A percentile compares a stretch with the other conserved stretches of the same genome.
Conservation (phyloP, 1,140 invertebrate species). For the Drosophila kurseongensis region DNA sequence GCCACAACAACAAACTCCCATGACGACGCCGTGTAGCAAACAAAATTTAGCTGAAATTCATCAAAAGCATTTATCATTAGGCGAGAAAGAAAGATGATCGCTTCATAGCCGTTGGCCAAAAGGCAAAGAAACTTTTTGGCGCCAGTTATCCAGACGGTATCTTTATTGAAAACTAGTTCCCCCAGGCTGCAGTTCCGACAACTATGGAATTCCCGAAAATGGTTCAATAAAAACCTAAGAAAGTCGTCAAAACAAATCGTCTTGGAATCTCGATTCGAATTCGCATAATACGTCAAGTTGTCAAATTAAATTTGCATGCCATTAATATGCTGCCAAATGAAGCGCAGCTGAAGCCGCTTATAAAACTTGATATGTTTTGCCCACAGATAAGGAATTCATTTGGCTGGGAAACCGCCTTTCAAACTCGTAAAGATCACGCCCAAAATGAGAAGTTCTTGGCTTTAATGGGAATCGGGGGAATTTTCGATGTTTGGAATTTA, state of each 20-base stretch:
- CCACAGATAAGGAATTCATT: conserved; percentile 43
- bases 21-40: conserved; percentile 64
- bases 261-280: conserved; percentile 11
- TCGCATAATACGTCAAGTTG: conserved; percentile 57
- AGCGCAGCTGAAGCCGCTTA: conserved; percentile 39
- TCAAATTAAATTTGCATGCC: conserved; percentile 65
- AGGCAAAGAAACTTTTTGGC: conserved; percentile 66
- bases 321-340: conserved; percentile 54
- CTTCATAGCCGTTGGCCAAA: conserved; percentile 30
- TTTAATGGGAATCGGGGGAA: conserved; percentile 45
- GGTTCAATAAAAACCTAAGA: conserved; percentile 47
- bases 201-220: conserved; percentile 56
- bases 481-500: conserved; percentile 55
- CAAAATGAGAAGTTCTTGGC: conserved; percentile 34
- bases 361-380: conserved; percentile 58
- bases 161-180: conserved; percentile 15
- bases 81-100: conserved; percentile 53
- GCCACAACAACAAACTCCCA: conserved; percentile 72
- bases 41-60: conserved; percentile 53
- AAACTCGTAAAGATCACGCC: conserved; percentile 28
- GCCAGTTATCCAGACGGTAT: conserved; percentile 53
- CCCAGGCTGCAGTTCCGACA: conserved; percentile 19
- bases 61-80: conserved; percentile 71
- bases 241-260: conserved; percentile 68
- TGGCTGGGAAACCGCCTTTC: conserved; percentile 61